phyloP scores from a whole-genome alignment of 64 coral and sea anemone species.

The Montipora foliosa region DNA sequence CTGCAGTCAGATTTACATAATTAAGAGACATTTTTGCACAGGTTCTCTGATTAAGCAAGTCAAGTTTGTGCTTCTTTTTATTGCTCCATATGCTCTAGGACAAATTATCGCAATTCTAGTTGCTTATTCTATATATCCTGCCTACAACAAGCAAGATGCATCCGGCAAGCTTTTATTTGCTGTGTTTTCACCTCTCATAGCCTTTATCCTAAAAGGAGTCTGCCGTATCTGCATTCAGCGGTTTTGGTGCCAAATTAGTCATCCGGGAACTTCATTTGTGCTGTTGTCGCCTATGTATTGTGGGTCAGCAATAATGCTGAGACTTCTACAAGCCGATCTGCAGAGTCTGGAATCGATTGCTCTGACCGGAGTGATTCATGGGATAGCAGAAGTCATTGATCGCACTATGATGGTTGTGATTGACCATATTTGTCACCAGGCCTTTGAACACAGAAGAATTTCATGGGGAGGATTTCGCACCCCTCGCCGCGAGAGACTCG shows the following conservation, averaged over 20 bases:
- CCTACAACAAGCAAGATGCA: slow-evolving; percentile 12
- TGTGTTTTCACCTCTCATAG: not conserved
- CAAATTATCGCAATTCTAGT: not conserved
- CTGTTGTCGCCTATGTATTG: not conserved
- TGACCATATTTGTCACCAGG: not conserved
- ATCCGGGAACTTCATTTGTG: slow-evolving; percentile 37
- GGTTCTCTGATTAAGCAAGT: not conserved
- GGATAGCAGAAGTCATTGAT: slow-evolving; percentile 20
- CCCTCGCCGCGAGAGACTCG: slow-evolving; percentile 22
- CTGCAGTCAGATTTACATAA: not conserved
- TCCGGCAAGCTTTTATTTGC: slow-evolving; percentile 11
- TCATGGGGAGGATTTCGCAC: slow-evolving; percentile 24
- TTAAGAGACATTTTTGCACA: not conserved
- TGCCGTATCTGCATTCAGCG: slow-evolving; percentile 8
- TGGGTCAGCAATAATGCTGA: slow-evolving; percentile 30
- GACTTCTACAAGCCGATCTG: slow-evolving; percentile 23
- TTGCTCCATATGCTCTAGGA: not conserved
- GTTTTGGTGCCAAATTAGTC: slow-evolving; percentile 15
- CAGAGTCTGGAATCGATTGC: slow-evolving; percentile 14
- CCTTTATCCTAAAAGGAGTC: not conserved
- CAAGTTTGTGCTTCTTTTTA: not conserved
- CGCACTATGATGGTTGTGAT: slow-evolving; percentile 3
- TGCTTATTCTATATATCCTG: not conserved
- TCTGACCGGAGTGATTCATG: slow-evolving; percentile 15
- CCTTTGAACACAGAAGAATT: not conserved